Base-by-base conservation (phyloP, 1,140 invertebrate genomes). In the Drosophila tani region DNA sequence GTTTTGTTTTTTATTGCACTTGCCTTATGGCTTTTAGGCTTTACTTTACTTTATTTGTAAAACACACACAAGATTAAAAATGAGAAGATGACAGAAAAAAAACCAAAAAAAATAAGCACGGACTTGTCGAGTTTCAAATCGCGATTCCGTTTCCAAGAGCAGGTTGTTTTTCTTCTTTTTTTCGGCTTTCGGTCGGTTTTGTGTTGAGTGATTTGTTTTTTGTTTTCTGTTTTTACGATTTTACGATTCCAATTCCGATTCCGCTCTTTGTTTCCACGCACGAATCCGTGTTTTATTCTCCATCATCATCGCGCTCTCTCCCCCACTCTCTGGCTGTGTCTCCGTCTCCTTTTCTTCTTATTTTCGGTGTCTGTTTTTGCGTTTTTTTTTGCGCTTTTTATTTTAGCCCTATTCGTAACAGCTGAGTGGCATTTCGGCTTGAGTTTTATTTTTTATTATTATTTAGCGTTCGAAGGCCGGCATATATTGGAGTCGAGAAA, bases 1-100 rank as follows among this genome's bases (percentile, higher is more conserved):
- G 59, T 27, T 57, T 63, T 58, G 74, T 74, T 74, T 81, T 88
- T 84, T 83, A 81, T 90, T 90, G 78, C 78, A 86, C 74, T 86
- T 84, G 80, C 68, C 68, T 79, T 66, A 67, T 68, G 38, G 17
- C 57, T 45, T 60, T 62, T 66, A 32, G 56, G 63, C 57, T 5
- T 66, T 35, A 60, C 29, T 53, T 53, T 35, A 24, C 24, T 56
- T 56, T 56, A 56, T 40, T 66, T 51, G 68, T 60, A 60, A 74
- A 71, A 70, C 49, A 78, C 76, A 69, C 40, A 79, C 77, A 47
- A 73, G 57, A 71, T 79, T 64, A 79, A 79, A 62, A 40, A 56
- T 56, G 53, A 56, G 19, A 55, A 5, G 32, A 19, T n/a, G 7
- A 38, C 12, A 19, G n/a, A 5, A 5, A 35, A 11, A 55, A 55